Evolutionary conservation across 2,888 invertebrate species (phyloP), one percentile per base, ranked within the genome.

Genomic region (Aspidiotus destructor): DNA sequence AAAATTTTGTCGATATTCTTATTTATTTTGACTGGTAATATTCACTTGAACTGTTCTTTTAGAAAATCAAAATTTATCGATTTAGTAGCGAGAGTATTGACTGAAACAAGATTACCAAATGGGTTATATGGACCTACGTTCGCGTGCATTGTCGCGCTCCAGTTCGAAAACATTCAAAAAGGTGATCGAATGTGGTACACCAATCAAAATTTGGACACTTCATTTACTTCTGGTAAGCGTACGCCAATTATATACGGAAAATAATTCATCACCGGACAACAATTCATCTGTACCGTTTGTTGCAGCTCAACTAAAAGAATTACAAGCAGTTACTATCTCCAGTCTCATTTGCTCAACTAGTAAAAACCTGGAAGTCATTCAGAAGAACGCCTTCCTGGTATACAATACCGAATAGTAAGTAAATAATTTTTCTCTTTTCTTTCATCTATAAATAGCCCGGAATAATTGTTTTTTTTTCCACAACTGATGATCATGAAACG

Each of bases 111-210:
- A 0, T 82, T 83, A 0, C 84, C 86, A 1, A 93, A 92, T 7
- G 87, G 90, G 0, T 83, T 91, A 0, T 86, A 95, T 7, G 95
- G 95, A 1, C 87, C 89, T 0, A 94, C 94, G 0, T 85, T 94
- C 64, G 87, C 87, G n/a, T 96, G 95, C 74, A 81, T 96, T 8
- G 76, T 95, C 10, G 88, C 86, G 41, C 77, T 86, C 67, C 95
- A 95, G 77, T 93, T 96, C 76, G 84, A 85, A 53, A 85, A 86
- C 72, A 79, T 92, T 8, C 85, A 92, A 74, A 86, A 86, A 74
- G 89, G 92, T 67, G 96, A 96, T 80, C 81, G 95, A 71, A 95
- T 93, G 77, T 96, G 94, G 93, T 95, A 93, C 75, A 95, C 96
- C 77, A 94, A 94, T 76, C 93, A 94, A 75, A 81, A 93, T 60